Evolutionary conservation across 2,888 invertebrate genomes (phyloP).

Genomic region (Syrphus vitripennis): DNA sequence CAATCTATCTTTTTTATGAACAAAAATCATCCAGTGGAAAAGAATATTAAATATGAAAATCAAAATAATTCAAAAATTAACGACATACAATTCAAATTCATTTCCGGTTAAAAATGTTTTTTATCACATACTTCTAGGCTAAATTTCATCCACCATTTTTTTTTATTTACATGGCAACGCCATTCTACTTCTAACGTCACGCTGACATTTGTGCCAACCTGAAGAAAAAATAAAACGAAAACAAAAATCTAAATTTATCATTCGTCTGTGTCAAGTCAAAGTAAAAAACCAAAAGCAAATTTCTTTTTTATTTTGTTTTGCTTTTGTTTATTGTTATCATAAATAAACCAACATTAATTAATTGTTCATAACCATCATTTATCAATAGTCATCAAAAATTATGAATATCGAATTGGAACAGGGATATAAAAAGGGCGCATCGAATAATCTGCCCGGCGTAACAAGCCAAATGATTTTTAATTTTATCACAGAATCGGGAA

Average conservation of each 20-base stretch:
- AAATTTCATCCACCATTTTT: slow-evolving; percentile 3
- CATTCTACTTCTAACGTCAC: slow-evolving; percentile 34
- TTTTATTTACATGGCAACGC: slow-evolving; percentile 26
- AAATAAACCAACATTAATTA: background rate
- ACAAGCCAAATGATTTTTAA: slow-evolving; percentile 77
- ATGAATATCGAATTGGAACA: slow-evolving; percentile 77
- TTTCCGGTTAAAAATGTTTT: background rate
- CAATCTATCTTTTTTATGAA: too few relatives aligned
- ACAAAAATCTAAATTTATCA: slow-evolving; percentile 54
- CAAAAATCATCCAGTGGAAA: background rate
- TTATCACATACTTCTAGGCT: slow-evolving; percentile 39
- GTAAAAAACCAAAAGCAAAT: background rate
- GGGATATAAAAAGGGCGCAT: slow-evolving; percentile 78
- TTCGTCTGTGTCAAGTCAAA: background rate
- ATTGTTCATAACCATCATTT: background rate
- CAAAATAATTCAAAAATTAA: slow-evolving; percentile 9
- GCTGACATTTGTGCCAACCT: slow-evolving; percentile 38
- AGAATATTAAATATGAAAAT: background rate
- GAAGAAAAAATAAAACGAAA: background rate
- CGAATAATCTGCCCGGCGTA: slow-evolving; percentile 76
- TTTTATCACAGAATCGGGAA: slow-evolving; percentile 74
- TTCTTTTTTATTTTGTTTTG: slow-evolving; percentile 33
- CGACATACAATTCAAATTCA: background rate
- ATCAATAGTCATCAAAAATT: background rate
- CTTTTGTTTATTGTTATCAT: background rate